These are phyloP conservation scores for Hippocampus comes DNA, from an alignment of 2,113 vertebrate species.

Conservation along the genomic window DNA sequence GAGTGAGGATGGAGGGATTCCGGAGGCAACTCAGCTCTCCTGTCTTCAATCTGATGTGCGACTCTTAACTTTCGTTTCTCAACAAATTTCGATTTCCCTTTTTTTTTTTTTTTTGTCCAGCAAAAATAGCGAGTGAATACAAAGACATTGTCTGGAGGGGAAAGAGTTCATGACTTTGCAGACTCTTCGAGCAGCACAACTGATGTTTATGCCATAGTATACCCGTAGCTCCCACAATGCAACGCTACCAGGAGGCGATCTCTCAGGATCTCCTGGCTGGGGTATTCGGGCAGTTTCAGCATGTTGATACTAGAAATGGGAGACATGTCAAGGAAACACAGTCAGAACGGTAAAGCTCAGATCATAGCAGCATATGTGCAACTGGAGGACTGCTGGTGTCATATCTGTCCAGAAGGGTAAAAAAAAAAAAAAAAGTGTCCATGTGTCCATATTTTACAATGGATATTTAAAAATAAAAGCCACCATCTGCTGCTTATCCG, in stretches of 20 bases:
- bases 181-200: constrained; percentile 13
- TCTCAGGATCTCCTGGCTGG: constrained; percentile 87
- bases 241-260: constrained; percentile 94
- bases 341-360: not conserved
- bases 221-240: constrained; percentile 97
- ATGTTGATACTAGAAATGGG: constrained; percentile 88
- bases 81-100: constrained; percentile 6
- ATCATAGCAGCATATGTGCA: constrained; percentile 4
- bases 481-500: too few relatives aligned
- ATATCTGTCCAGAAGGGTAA: too few relatives aligned
- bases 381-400: not conserved
- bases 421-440: too few relatives aligned
- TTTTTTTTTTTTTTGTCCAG: not conserved
- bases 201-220: constrained; percentile 87
- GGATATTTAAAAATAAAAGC: too few relatives aligned
- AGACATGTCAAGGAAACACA: not conserved
- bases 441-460: too few relatives aligned
- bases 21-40: not conserved
- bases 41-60: constrained; percentile 5
- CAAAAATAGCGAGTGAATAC: constrained; percentile 15
- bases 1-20: not conserved
- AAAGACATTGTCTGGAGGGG: not conserved
- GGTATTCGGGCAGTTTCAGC: constrained; percentile 98
- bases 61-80: constrained; percentile 9
- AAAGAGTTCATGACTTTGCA: not conserved